phyloP scores from a whole-genome alignment of 2,888 invertebrate genomes.

The Ophion ventricosus region DNA sequence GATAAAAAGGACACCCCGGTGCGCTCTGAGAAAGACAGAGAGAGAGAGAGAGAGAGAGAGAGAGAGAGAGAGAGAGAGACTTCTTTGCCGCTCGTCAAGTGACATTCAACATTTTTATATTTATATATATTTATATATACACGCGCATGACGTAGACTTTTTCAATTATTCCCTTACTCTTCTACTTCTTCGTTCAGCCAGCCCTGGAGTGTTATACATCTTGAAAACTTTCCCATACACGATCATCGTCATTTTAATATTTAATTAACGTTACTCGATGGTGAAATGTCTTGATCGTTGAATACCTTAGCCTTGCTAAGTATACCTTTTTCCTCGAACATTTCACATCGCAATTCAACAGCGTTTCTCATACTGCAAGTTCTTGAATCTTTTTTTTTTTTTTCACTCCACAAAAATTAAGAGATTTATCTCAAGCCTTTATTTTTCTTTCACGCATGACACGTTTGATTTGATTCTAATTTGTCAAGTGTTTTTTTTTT shows the following conservation, averaged over 20 bases:
- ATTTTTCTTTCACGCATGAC: too few species aligned
- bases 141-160: background rate
- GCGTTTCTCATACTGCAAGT: background rate
- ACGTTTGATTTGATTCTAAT: too few species aligned
- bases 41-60: too few species aligned
- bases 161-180: conserved; percentile 1
- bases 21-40: too few species aligned
- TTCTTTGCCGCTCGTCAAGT: conserved; percentile 37
- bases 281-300: background rate
- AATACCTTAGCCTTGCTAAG: background rate
- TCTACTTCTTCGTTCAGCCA: background rate
- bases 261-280: background rate
- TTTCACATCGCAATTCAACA: background rate
- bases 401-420: too few species aligned
- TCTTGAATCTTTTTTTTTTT: background rate
- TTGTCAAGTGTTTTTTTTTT: background rate
- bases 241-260: background rate
- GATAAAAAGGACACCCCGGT: conserved; percentile 58
- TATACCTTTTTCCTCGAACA: background rate
- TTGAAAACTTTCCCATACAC: background rate
- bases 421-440: too few species aligned
- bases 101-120: conserved; percentile 35
- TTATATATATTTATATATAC: background rate
- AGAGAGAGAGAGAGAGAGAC: too few species aligned
- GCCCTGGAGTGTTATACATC: background rate